Conservation (phyloP, 2,888 invertebrate genomes). For the Acrocera orbiculus region DNA sequence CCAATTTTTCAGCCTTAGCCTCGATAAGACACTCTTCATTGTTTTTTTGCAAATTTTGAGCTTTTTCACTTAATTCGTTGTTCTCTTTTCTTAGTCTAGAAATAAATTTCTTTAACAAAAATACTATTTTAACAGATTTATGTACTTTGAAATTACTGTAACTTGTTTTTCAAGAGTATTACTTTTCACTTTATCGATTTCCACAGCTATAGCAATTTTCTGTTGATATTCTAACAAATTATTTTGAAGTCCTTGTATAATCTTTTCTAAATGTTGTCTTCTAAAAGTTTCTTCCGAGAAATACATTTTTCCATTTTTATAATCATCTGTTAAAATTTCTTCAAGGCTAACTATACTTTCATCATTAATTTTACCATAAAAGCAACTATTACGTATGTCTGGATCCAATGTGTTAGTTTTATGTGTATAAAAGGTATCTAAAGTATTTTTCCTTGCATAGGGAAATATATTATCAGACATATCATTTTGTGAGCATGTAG, state of each 20-base stretch:
- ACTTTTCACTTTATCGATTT: conserved; percentile 61
- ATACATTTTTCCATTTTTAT: conserved; percentile 31
- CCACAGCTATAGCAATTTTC: conserved; percentile 57
- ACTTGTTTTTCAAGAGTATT: conserved; percentile 44
- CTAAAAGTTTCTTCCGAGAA: conserved; percentile 61
- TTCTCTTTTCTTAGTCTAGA: not conserved
- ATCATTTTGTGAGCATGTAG: no score
- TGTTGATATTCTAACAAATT: conserved; percentile 60
- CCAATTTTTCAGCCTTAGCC: conserved; percentile 26
- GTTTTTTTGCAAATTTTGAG: conserved; percentile 19
- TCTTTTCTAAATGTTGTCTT: conserved; percentile 55
- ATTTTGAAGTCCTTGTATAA: conserved; percentile 56
- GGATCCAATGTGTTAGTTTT: no score
- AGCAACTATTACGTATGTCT: no score
- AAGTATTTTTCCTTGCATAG: no score
- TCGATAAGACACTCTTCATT: conserved; percentile 17
- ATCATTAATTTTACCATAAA: no score
- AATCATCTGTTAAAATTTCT: no score
- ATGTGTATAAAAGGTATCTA: no score
- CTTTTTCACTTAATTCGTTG: conserved; percentile 13
- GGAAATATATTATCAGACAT: no score
- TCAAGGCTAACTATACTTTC: no score
- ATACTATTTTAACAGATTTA: no score
- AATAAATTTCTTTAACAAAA: not conserved
- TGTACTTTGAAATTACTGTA: no score